Percentiles rank a stretch among this genome's conserved stretches.
Conservation (phyloP, 2,113 vertebrate genomes). For the Piaya cayana region DNA sequence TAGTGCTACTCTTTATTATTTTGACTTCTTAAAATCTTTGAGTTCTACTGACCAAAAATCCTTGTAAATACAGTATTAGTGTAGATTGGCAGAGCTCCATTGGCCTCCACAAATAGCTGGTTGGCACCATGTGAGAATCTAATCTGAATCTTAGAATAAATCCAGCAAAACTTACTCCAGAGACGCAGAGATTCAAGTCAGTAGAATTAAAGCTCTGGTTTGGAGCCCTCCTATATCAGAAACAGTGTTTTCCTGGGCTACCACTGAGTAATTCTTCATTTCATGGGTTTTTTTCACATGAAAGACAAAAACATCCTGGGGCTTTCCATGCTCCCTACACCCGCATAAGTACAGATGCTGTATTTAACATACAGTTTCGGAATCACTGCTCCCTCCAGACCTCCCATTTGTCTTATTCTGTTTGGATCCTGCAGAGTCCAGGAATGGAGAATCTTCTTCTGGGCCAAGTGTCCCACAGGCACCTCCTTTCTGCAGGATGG, state of each 20-base stretch:
- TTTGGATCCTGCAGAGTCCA: not conserved
- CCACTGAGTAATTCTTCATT: not conserved
- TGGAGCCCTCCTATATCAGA: not conserved
- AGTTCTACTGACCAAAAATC: not conserved
- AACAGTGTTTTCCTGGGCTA: not conserved
- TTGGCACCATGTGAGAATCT: not conserved
- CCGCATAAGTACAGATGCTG: accelerated
- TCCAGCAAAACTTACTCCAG: not conserved
- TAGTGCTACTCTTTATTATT: not conserved
- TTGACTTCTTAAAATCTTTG: not conserved
- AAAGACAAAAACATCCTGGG: not conserved
- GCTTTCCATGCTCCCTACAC: not conserved
- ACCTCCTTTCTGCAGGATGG: not conserved
- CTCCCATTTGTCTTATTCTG: not conserved
- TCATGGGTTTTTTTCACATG: not conserved
- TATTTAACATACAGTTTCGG: not conserved
- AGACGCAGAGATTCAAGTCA: not conserved
- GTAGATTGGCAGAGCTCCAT: not conserved
- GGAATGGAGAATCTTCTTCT: not conserved
- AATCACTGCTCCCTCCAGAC: not conserved
- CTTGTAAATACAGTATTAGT: not conserved
- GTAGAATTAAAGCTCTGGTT: not conserved
- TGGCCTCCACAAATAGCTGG: not conserved
- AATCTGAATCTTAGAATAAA: not conserved
- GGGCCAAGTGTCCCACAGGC: not conserved